Evolutionary conservation across 2,113 vertebrate species (phyloP).

Genomic region (Empidonax traillii): DNA sequence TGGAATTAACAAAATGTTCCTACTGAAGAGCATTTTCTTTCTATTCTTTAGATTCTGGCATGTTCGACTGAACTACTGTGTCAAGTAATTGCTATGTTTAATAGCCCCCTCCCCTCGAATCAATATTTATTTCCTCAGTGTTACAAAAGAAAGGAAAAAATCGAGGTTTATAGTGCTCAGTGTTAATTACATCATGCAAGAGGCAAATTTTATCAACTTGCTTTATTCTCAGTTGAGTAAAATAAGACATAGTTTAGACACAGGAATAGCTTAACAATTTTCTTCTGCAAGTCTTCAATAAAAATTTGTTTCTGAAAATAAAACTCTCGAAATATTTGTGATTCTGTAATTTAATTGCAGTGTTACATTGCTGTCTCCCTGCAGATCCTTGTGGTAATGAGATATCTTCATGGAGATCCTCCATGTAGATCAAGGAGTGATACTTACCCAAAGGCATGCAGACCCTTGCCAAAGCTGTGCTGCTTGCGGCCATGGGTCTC

Average conservation of each 20-base stretch:
- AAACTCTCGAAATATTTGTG: neutral
- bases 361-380: neutral
- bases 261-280: neutral
- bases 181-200: neutral
- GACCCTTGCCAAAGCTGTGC: neutral
- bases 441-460: fast-evolving
- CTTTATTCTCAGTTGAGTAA: neutral
- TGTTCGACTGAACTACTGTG: neutral
- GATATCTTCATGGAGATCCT: neutral
- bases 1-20: neutral
- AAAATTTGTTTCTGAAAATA: neutral
- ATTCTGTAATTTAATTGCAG: neutral
- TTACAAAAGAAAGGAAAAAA: neutral
- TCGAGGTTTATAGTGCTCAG: neutral
- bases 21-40: neutral
- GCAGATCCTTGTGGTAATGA: neutral
- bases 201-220: neutral
- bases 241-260: neutral
- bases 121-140: neutral
- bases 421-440: neutral
- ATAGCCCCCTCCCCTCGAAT: neutral
- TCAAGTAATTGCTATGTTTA: neutral
- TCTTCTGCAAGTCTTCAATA: neutral
- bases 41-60: neutral
- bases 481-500: neutral